Conservation (phyloP, 1,140 invertebrate species). For the Drosophila jambulina region DNA sequence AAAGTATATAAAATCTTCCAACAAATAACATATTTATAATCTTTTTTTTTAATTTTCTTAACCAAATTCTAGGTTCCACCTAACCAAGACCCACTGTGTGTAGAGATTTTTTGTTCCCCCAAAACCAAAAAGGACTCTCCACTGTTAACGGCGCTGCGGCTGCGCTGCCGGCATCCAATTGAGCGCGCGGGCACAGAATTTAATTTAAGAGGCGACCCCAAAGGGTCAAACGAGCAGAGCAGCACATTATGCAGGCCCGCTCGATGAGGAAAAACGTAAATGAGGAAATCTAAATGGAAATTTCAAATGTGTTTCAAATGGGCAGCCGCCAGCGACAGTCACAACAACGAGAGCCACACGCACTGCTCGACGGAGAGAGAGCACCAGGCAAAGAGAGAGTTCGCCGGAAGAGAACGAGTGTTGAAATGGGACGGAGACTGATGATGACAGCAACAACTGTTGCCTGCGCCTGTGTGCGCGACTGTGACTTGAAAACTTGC, state of each 20-base stretch:
- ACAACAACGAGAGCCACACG: constrained; percentile 49
- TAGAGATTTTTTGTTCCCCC: background rate
- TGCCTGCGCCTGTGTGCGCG: constrained; percentile 14
- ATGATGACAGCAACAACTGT: constrained; percentile 24
- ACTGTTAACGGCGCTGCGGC: constrained; percentile 6
- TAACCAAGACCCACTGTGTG: constrained; percentile 15
- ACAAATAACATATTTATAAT: no score
- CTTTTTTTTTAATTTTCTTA: no score
- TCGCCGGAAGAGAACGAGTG: constrained; percentile 1
- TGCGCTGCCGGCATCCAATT: constrained; percentile 48
- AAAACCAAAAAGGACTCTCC: constrained; percentile 6
- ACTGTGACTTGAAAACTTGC: constrained; percentile 66
- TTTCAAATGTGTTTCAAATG: constrained; percentile 81
- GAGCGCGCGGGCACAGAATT: constrained; percentile 69
- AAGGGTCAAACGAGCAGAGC: constrained; percentile 58
- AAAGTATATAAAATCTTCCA: background rate
- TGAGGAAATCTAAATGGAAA: constrained; percentile 81
- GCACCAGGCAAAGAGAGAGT: constrained; percentile 1
- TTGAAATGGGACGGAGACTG: constrained; percentile 16
- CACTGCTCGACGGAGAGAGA: constrained; percentile 14
- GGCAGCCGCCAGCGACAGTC: constrained; percentile 52
- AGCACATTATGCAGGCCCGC: constrained; percentile 68
- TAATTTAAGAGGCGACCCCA: constrained; percentile 76
- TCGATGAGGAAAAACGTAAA: constrained; percentile 58
- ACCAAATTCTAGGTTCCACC: background rate